These are phyloP conservation scores for Podocnemis expansa DNA, from an alignment of 2,113 vertebrate genomes.

Conservation along the genomic window DNA sequence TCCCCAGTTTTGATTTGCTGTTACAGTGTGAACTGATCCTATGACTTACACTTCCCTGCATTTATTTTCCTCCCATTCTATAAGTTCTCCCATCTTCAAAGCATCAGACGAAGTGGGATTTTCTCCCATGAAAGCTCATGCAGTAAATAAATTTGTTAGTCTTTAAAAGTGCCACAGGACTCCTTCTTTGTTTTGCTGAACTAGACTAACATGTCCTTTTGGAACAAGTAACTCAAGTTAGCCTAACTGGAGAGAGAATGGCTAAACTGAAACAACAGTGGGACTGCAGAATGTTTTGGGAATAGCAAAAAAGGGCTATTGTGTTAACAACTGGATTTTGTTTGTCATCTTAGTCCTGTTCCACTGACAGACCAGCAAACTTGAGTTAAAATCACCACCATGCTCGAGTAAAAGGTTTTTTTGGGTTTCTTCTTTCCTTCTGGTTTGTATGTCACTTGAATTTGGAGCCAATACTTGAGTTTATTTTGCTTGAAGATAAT, in stretches of 20 bases:
- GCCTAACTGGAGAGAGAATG: background rate
- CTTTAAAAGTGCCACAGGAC: no score
- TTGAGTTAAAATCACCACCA: background rate
- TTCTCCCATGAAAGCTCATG: no score
- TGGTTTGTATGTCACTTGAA: background rate
- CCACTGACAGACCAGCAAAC: background rate
- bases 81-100: no score
- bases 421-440: no score
- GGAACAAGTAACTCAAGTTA: background rate
- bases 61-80: no score
- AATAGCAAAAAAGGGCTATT: background rate
- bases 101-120: no score
- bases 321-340: background rate
- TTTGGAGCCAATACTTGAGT: background rate
- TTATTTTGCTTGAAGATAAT: fast-evolving
- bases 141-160: no score
- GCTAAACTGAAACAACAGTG: background rate
- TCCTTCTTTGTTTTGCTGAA: no score
- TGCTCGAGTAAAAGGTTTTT: background rate
- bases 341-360: background rate
- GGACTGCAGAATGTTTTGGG: background rate
- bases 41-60: no score
- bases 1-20: no score
- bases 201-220: no score
- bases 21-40: no score